Evolutionary conservation across 2,113 vertebrate species (phyloP).

Genomic region (Riparia riparia): DNA sequence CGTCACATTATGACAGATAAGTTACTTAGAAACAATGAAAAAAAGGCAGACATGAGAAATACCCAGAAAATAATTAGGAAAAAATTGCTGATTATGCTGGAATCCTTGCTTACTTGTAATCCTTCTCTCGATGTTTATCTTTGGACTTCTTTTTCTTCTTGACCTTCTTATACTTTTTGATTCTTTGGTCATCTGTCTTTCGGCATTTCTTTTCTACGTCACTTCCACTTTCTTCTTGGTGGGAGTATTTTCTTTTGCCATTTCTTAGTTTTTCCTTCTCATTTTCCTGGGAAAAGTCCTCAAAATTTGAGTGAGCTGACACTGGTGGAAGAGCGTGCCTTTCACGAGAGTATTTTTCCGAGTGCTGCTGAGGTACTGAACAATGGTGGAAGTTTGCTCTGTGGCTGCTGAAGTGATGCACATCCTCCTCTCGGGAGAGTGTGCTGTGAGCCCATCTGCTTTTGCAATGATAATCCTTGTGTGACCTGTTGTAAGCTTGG

Average conservation of each 20-base stretch:
- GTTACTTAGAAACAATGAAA: constrained; percentile 17
- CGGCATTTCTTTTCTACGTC: constrained; percentile 59
- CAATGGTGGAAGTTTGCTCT: constrained; percentile 26
- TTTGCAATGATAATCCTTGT: constrained; percentile 65
- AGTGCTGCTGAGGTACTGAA: constrained; percentile 2
- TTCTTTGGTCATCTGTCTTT: constrained; percentile 61
- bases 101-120: constrained; percentile 79
- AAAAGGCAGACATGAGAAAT: constrained; percentile 35
- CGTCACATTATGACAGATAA: neutral
- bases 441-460: constrained; percentile 62
- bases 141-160: constrained; percentile 95
- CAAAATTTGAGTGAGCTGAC: neutral
- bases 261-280: neutral
- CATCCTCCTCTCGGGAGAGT: constrained; percentile 16
- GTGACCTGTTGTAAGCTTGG: constrained; percentile 45
- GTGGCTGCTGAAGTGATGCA: constrained; percentile 50
- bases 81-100: constrained; percentile 16
- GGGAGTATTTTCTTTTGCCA: constrained; percentile 28
- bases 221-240: neutral
- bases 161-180: constrained; percentile 87
- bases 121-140: constrained; percentile 84
- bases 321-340: neutral
- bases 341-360: constrained; percentile 5
- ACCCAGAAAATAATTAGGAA: constrained; percentile 19
- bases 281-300: neutral